Base-by-base conservation (phyloP, 2,888 invertebrate genomes). In the Patella caerulea region DNA sequence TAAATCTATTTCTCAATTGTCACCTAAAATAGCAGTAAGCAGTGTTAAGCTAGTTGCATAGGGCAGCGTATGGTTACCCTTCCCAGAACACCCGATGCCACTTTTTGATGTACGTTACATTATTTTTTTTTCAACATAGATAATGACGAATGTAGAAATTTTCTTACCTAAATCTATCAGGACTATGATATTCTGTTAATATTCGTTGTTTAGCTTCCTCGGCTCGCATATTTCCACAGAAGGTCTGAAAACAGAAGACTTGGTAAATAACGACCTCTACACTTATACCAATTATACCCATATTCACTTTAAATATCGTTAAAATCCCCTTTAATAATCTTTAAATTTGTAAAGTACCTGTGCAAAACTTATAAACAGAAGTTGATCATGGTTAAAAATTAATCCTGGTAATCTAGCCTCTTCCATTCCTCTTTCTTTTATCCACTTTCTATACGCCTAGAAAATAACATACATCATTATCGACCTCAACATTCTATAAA, bases 341-440 rank as follows among this genome's bases (percentile, higher is more conserved):
- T 9, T 45, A 9, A 45, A 45, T 7, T 9, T 1, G 45, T 45
- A 19, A 75, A 78, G 74, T 24, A 90, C 91, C 89, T 95, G 92
- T 73, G 95, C 95, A 0, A 95, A 92, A 81, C 88, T 91, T 52
- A 92, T 82, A 86, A 92, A 92, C 87, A 92, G 92, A 53, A 92
- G 87, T 82, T 92, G 92, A 72, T 91, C 86, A 77, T 89, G 86
- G 9, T 88, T 90, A 45, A 84, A 86, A 29, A 81, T 74, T 4
- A 90, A 79, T 0, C 89, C 89, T 9, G 90, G 90, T 9, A 90
- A 83, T n/a, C 88, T 81, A 14, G 79, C 79, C 73, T 90, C 90
- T 74, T 94, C 94, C 86, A 93, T 93, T 9, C 93, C 92, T 82
- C 83, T 92, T 90, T 92, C 90, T 55, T 82, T 79, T 74, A 90